Conservation (phyloP, 2,113 vertebrate species). For the Seriola dumerili region DNA sequence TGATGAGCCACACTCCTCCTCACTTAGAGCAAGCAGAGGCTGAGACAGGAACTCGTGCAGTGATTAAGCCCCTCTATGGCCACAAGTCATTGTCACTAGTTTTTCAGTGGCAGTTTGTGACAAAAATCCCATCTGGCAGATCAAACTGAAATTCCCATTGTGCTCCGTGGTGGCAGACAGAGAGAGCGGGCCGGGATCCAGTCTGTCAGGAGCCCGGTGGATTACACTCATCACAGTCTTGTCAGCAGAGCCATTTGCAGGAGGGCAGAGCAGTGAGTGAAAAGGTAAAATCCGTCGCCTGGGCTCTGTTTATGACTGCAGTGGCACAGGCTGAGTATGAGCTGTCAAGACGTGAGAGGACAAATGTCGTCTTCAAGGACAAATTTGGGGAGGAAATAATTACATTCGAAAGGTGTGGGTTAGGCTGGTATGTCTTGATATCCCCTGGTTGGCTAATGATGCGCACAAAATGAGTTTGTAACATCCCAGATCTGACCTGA, state of each 20-base stretch:
- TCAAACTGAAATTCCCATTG: constrained; percentile 46
- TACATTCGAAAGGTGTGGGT: neutral
- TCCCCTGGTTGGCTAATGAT: neutral
- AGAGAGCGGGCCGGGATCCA: constrained; percentile 11
- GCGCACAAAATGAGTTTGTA: neutral
- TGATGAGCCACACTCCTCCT: neutral
- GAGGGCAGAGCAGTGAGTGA: constrained; percentile 25
- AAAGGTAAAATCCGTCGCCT: constrained; percentile 15
- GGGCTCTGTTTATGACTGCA: constrained; percentile 9
- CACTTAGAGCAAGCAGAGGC: neutral
- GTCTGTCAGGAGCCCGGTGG: constrained; percentile 48
- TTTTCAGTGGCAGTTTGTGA: constrained; percentile 25
- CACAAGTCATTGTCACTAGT: constrained; percentile 7
- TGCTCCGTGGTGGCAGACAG: constrained; percentile 28
- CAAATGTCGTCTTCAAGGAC: neutral
- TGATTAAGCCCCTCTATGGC: constrained; percentile 13
- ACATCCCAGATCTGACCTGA: neutral
- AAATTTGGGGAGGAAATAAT: neutral
- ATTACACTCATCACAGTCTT: constrained; percentile 49
- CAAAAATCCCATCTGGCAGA: constrained; percentile 34
- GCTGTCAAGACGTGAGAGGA: neutral
- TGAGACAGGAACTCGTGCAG: constrained; percentile 33
- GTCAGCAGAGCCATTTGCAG: constrained; percentile 50
- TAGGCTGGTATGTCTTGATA: neutral
- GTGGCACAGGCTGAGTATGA: neutral